phyloP scores from a whole-genome alignment of 37 sponge, comb jelly and placozoan species.

The Lycopodina hypogea region DNA sequence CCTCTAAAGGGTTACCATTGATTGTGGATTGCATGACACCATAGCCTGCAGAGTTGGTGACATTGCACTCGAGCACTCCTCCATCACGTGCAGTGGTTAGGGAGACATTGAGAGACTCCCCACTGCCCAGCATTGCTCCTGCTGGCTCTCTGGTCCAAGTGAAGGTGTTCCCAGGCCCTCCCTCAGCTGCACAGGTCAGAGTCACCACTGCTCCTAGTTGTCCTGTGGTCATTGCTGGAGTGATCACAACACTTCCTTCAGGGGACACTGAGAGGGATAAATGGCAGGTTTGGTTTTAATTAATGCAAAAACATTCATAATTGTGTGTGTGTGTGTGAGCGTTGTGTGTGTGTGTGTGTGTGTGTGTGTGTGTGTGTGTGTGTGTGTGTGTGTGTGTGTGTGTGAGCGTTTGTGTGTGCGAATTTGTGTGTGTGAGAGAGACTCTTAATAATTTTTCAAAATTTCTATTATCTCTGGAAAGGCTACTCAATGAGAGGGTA shows the following conservation, averaged over 20 bases:
- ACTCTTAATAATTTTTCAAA: too few relatives aligned
- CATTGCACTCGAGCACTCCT: slow-evolving; percentile 14
- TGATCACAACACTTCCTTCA: slow-evolving; percentile 29
- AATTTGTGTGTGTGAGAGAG: too few relatives aligned
- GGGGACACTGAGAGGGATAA: slow-evolving; percentile 7
- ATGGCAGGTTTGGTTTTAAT: not conserved
- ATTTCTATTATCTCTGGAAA: too few relatives aligned
- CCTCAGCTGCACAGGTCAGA: slow-evolving; percentile 51
- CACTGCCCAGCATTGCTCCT: not conserved
- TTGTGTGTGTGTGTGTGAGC: too few relatives aligned
- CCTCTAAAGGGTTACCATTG: not conserved
- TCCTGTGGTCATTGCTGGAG: too few relatives aligned
- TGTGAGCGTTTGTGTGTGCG: too few relatives aligned
- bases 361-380: too few relatives aligned
- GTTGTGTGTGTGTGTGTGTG: too few relatives aligned
- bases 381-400: too few relatives aligned
- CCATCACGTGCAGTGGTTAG: not conserved
- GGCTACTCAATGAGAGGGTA: too few relatives aligned
- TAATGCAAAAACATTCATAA: not conserved
- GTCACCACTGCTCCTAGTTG: not conserved
- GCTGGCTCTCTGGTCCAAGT: slow-evolving; percentile 31
- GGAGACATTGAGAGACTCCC: not conserved
- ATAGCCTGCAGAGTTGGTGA: slow-evolving; percentile 35
- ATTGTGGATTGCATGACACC: not conserved
- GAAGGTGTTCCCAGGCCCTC: slow-evolving; percentile 60